A percentile compares a stretch with the other conserved stretches of the same genome.
Evolutionary conservation across 2,888 invertebrate species (phyloP).

Genomic region (Platerodrilus igneus): DNA sequence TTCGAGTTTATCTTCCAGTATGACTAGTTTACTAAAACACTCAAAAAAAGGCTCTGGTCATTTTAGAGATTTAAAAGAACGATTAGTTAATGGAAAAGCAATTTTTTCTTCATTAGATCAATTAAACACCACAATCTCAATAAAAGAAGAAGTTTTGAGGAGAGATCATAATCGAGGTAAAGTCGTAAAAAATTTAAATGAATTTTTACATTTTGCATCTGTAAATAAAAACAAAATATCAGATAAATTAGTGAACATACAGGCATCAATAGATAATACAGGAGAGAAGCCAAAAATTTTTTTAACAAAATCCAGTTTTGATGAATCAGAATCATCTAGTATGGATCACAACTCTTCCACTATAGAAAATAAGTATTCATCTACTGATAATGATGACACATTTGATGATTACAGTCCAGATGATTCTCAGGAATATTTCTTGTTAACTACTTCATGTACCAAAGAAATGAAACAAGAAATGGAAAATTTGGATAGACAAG

Average conservation of each 20-base stretch:
- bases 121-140: slow-evolving; percentile 46
- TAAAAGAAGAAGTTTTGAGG: slow-evolving; percentile 45
- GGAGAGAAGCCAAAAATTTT: slow-evolving; percentile 48
- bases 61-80: slow-evolving; percentile 55
- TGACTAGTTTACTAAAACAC: slow-evolving; percentile 44
- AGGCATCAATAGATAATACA: slow-evolving; percentile 17
- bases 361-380: slow-evolving; percentile 20
- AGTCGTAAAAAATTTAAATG: slow-evolving; percentile 74
- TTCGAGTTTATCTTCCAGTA: slow-evolving; percentile 44
- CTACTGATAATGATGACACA: slow-evolving; percentile 39
- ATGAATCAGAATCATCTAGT: slow-evolving; percentile 51
- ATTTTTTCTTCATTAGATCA: slow-evolving; percentile 59
- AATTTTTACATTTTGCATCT: slow-evolving; percentile 74
- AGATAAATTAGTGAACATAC: slow-evolving; percentile 33
- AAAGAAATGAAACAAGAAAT: slow-evolving; percentile 75
- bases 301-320: slow-evolving; percentile 49
- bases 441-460: slow-evolving; percentile 84
- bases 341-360: slow-evolving; percentile 32
- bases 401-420: slow-evolving; percentile 68
- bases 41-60: slow-evolving; percentile 49
- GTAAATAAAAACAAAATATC: slow-evolving; percentile 59
- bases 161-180: slow-evolving; percentile 47
- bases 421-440: slow-evolving; percentile 78
- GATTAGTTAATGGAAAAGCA: slow-evolving; percentile 51
- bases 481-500: slow-evolving; percentile 79